phyloP scores from a whole-genome alignment of 2,888 invertebrate genomes.

The Drosophila barbarae region DNA sequence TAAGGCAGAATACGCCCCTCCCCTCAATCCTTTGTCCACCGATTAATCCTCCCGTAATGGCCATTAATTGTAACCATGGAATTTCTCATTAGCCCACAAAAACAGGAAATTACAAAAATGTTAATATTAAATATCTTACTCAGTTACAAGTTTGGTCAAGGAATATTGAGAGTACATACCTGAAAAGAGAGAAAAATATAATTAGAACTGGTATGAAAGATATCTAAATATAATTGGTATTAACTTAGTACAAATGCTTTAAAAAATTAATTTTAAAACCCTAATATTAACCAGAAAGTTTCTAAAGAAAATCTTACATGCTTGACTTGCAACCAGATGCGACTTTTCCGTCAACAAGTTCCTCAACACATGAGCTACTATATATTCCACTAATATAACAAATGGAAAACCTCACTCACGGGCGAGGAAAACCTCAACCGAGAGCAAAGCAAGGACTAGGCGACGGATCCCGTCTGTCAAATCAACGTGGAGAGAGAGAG shows the following conservation, averaged over 20 bases:
- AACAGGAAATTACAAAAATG: slow-evolving; percentile 14
- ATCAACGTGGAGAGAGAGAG: slow-evolving; percentile 52
- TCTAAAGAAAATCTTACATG: not conserved
- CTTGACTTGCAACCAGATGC: not conserved
- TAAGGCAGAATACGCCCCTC: slow-evolving; percentile 57
- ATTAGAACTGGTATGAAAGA: slow-evolving; percentile 39
- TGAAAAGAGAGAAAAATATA: slow-evolving; percentile 50
- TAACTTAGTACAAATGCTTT: too few species aligned
- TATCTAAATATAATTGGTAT: not conserved
- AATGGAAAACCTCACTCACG: slow-evolving; percentile 18
- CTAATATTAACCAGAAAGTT: not conserved
- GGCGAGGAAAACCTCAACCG: not conserved
- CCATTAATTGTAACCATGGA: slow-evolving; percentile 69
- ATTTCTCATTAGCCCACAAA: slow-evolving; percentile 59
- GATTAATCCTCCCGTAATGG: slow-evolving; percentile 56
- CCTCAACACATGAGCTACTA: slow-evolving; percentile 4
- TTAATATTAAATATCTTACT: slow-evolving; percentile 60
- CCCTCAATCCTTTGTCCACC: not conserved
- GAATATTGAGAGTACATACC: slow-evolving; percentile 42
- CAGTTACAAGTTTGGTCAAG: slow-evolving; percentile 48
- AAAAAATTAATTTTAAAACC: not conserved
- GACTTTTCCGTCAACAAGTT: slow-evolving; percentile 10
- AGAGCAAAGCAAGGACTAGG: slow-evolving; percentile 4
- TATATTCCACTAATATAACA: slow-evolving; percentile 11
- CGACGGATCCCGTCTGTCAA: slow-evolving; percentile 50